A percentile compares a stretch with the other conserved stretches of the same genome.
Conservation (phyloP, 2,113 vertebrate species). For the Rhinoptilus africanus region DNA sequence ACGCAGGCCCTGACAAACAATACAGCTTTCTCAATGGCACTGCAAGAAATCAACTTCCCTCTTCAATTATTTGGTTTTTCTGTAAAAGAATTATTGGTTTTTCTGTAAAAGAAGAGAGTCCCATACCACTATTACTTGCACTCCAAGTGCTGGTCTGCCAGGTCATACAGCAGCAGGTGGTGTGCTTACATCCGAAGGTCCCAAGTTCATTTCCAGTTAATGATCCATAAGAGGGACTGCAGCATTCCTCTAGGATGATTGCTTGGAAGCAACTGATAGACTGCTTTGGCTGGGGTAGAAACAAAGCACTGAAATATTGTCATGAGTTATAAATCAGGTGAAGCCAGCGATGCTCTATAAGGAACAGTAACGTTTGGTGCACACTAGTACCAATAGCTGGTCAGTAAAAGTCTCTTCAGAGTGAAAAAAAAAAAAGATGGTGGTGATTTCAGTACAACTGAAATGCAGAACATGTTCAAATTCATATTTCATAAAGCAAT, state of each 20-base stretch:
- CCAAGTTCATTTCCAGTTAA: slow-evolving; percentile 19
- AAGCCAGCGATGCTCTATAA: neutral
- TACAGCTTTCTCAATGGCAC: neutral
- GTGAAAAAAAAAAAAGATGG: neutral
- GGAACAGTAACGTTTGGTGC: neutral
- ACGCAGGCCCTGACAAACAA: neutral
- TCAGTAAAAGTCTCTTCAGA: neutral
- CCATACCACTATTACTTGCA: neutral
- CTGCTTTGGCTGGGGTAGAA: neutral
- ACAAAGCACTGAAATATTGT: neutral
- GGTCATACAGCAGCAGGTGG: fast-evolving
- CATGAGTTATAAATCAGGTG: neutral
- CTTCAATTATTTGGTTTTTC: neutral
- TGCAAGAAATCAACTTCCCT: neutral
- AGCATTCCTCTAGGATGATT: neutral
- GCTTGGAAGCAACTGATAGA: neutral
- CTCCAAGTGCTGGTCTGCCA: neutral
- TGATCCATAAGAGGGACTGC: neutral
- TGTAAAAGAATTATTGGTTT: neutral
- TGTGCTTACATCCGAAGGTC: neutral
- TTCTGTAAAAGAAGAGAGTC: neutral
- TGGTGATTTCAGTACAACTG: neutral
- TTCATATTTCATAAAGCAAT: slow-evolving; percentile 64
- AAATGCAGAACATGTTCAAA: slow-evolving; percentile 15
- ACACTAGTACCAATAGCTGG: neutral